Percentiles rank a stretch among this genome's conserved stretches.
These are phyloP conservation scores for Pelmatolapia mariae DNA, from an alignment of 2,113 vertebrate species.

Conservation along the genomic window DNA sequence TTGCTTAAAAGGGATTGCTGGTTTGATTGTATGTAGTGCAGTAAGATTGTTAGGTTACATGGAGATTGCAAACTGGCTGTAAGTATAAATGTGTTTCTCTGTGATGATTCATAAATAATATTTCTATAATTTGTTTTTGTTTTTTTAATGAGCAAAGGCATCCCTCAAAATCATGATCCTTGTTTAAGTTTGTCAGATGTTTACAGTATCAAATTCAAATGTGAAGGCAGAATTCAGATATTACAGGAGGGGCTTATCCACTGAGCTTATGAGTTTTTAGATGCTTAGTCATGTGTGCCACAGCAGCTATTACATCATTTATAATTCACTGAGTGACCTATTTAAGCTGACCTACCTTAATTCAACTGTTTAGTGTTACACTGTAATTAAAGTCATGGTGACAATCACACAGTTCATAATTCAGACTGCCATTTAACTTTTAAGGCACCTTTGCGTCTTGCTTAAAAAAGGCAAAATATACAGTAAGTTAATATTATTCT, in stretches of 20 bases:
- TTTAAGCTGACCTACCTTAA: conserved; percentile 1
- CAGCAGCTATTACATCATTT: conserved; percentile 13
- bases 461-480: neutral
- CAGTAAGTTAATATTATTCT: neutral
- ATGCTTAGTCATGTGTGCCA: neutral
- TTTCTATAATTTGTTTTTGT: neutral
- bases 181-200: neutral
- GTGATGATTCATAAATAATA: neutral
- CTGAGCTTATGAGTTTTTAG: neutral
- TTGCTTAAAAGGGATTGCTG: neutral
- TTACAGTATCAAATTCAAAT: neutral
- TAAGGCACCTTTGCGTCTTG: neutral
- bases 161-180: neutral
- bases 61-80: neutral
- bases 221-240: neutral
- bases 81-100: neutral
- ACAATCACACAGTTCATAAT: neutral
- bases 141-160: neutral
- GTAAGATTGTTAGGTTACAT: neutral
- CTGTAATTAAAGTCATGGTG: neutral
- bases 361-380: neutral
- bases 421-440: neutral
- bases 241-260: neutral
- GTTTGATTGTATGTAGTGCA: neutral
- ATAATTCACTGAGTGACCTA: neutral